These are phyloP conservation scores for Onthophagus sagittarius DNA, from an alignment of 2,888 invertebrate species.

Conservation along the genomic window DNA sequence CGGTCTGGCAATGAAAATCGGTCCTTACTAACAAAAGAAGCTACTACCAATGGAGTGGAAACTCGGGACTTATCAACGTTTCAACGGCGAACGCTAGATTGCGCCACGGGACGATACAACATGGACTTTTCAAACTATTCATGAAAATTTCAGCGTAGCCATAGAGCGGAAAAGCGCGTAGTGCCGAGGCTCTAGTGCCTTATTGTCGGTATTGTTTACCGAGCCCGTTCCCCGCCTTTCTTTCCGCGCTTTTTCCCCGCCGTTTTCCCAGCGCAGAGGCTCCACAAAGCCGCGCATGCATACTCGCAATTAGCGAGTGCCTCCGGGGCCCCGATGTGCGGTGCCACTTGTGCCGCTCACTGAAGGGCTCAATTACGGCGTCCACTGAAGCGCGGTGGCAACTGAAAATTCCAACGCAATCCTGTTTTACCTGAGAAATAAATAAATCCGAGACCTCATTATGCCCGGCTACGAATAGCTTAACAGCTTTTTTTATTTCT, in stretches of 20 bases:
- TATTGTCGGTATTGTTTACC: slow-evolving; percentile 10
- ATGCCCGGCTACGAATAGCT: slow-evolving; percentile 25
- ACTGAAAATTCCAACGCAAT: slow-evolving; percentile 24
- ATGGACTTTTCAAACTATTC: slow-evolving; percentile 6
- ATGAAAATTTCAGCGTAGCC: slow-evolving; percentile 9
- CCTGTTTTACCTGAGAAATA: slow-evolving; percentile 17
- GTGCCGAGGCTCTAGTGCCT: slow-evolving; percentile 8
- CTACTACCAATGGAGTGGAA: not conserved
- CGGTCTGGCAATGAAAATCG: not conserved
- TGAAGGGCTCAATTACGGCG: slow-evolving; percentile 24
- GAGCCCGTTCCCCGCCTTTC: not conserved
- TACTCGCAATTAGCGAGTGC: slow-evolving; percentile 21
- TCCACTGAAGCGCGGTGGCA: slow-evolving; percentile 20
- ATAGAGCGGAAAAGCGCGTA: slow-evolving; percentile 8
- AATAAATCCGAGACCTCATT: slow-evolving; percentile 27
- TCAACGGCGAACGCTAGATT: not conserved
- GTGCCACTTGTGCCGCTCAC: slow-evolving; percentile 17
- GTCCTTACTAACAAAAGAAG: not conserved
- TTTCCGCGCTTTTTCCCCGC: slow-evolving; percentile 2
- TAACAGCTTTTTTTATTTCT: slow-evolving; percentile 22
- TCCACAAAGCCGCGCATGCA: slow-evolving; percentile 18
- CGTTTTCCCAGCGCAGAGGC: not conserved
- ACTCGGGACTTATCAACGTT: not conserved
- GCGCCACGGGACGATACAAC: not conserved
- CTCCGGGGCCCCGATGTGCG: slow-evolving; percentile 7